phyloP scores from a whole-genome alignment of 2,888 invertebrate species.

The Fabriciana adippe region DNA sequence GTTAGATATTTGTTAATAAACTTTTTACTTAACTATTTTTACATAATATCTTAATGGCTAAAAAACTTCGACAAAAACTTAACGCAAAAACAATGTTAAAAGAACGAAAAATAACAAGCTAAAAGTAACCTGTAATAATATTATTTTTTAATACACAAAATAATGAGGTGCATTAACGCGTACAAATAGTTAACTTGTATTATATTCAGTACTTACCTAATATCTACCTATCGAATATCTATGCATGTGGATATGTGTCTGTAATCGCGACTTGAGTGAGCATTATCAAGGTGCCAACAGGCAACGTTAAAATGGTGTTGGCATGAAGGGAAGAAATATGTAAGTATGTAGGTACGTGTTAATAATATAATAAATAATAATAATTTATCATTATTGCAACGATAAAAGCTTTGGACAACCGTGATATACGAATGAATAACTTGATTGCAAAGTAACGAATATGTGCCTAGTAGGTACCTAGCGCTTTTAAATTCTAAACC shows the following conservation, averaged over 20 bases:
- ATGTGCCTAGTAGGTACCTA: no score
- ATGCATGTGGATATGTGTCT: neutral
- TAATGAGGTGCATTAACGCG: neutral
- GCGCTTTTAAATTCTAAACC: no score
- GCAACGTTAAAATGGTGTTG: constrained; percentile 13
- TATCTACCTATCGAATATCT: neutral
- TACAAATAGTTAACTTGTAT: constrained; percentile 10
- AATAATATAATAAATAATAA: neutral
- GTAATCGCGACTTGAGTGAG: constrained; percentile 15
- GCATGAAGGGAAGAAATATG: constrained; percentile 12
- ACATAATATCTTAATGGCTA: no score
- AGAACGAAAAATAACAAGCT: no score
- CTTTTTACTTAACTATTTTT: no score
- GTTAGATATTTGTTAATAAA: no score
- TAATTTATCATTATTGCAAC: constrained; percentile 7
- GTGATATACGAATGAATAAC: neutral
- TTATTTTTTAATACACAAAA: no score
- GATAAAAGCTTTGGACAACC: neutral
- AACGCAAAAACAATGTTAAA: no score
- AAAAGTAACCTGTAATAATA: no score
- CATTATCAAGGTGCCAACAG: constrained; percentile 19
- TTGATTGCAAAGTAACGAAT: neutral
- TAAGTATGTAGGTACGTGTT: constrained; percentile 4
- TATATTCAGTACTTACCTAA: neutral
- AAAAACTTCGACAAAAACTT: no score